A percentile compares a stretch with the other conserved stretches of the same genome.
Evolutionary conservation across 2,888 invertebrate species (phyloP).

Genomic region (Scotopteryx bipunctaria): DNA sequence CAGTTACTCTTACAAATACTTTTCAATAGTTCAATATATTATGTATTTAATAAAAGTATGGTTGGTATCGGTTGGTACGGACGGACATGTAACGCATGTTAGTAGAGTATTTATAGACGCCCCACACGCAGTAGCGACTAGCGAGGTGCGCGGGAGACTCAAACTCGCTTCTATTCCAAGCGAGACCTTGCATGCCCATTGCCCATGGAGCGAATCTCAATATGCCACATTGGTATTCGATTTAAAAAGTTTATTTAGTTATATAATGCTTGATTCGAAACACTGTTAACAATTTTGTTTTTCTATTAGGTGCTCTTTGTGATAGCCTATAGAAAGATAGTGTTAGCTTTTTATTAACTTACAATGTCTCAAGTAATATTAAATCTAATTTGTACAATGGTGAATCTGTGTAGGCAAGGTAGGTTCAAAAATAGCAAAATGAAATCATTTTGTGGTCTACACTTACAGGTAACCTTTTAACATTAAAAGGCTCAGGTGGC

Average conservation of each 20-base stretch:
- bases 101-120: conserved; percentile 75
- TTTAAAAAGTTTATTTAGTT: neutral
- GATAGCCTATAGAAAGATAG: no score
- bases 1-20: conserved; percentile 42
- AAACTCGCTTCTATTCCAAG: conserved; percentile 71
- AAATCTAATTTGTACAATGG: no score
- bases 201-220: conserved; percentile 43
- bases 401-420: no score
- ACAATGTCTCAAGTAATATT: no score
- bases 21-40: conserved; percentile 42
- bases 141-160: conserved; percentile 74
- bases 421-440: no score
- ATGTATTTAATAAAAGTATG: conserved; percentile 47
- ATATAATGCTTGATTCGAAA: no score
- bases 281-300: no score
- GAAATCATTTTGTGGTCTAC: no score
- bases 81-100: conserved; percentile 63
- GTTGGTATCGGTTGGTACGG: no score
- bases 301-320: no score
- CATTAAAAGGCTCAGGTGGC: neutral
- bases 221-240: conserved; percentile 19
- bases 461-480: no score
- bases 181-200: conserved; percentile 68
- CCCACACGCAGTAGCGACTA: conserved; percentile 75
- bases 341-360: no score